phyloP scores from a whole-genome alignment of 1,140 invertebrate genomes.

The Chrysoperla carnea region DNA sequence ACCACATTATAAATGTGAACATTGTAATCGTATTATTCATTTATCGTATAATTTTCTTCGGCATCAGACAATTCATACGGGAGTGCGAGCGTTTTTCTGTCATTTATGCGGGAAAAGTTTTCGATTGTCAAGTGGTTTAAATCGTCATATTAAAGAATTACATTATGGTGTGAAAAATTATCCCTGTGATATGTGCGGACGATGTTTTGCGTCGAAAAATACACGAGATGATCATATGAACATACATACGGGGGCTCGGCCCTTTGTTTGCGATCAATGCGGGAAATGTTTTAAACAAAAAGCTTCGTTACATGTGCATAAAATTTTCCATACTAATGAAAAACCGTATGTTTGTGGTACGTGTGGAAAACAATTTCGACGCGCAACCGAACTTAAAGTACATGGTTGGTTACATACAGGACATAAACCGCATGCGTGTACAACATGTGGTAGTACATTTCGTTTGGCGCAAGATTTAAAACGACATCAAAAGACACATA shows the following conservation, averaged over 20 bases:
- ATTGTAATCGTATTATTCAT: conserved; percentile 26
- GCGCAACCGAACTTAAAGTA: conserved; percentile 12
- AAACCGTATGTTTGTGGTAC: conserved; percentile 92
- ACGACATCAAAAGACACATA: conserved; percentile 28
- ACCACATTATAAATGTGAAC: conserved; percentile 22
- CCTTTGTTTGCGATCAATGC: conserved; percentile 43
- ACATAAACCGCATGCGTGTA: conserved; percentile 27
- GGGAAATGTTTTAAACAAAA: conserved; percentile 19
- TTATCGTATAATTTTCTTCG: conserved; percentile 28
- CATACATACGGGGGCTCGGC: conserved; percentile 41
- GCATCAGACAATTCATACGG: conserved; percentile 26
- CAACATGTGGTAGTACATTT: conserved; percentile 28
- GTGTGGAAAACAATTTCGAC: conserved; percentile 28
- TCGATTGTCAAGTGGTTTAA: conserved; percentile 9
- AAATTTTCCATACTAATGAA: conserved; percentile 93
- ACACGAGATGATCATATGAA: conserved; percentile 41
- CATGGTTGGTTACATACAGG: conserved; percentile 29
- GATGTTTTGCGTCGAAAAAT: conserved; percentile 28
- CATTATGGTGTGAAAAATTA: conserved; percentile 23
- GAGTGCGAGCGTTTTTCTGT: conserved; percentile 29
- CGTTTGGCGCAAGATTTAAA: conserved; percentile 27
- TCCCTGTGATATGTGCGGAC: conserved; percentile 20
- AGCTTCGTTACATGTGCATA: conserved; percentile 68
- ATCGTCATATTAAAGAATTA: conserved; percentile 13
- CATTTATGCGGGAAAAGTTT: conserved; percentile 34